Conservation (phyloP, 2,888 invertebrate species). For the Unio pictorum region DNA sequence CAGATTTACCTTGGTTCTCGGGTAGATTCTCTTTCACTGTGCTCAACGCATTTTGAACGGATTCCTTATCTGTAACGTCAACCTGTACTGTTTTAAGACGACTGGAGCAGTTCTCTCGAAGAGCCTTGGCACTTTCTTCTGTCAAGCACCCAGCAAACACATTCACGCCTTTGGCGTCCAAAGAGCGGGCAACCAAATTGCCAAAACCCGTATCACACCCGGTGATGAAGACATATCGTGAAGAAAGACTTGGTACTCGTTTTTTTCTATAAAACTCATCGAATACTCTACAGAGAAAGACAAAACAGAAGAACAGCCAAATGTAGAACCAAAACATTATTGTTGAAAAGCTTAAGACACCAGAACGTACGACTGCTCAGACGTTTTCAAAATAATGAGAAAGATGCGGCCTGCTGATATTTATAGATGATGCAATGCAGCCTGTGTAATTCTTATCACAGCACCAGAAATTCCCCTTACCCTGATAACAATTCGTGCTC, state of each 20-base stretch:
- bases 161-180: slow-evolving; percentile 44
- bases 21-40: slow-evolving; percentile 18
- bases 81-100: slow-evolving; percentile 32
- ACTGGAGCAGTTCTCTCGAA: slow-evolving; percentile 24
- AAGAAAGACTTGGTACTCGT: not conserved
- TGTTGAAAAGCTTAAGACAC: no score
- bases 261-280: no score
- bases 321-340: no score
- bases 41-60: slow-evolving; percentile 27
- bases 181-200: slow-evolving; percentile 34
- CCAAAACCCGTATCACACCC: slow-evolving; percentile 60
- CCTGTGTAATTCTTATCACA: no score
- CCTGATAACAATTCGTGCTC: no score
- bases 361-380: no score
- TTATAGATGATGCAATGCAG: no score
- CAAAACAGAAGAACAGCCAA: no score
- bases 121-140: slow-evolving; percentile 26
- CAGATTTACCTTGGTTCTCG: slow-evolving; percentile 11
- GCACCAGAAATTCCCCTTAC: no score
- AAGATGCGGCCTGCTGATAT: no score
- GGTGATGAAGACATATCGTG: slow-evolving; percentile 46
- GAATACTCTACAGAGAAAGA: no score
- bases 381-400: no score
- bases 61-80: slow-evolving; percentile 37
- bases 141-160: slow-evolving; percentile 51